Conservation (phyloP, 2,888 invertebrate species). For the Rhagonycha fulva region DNA sequence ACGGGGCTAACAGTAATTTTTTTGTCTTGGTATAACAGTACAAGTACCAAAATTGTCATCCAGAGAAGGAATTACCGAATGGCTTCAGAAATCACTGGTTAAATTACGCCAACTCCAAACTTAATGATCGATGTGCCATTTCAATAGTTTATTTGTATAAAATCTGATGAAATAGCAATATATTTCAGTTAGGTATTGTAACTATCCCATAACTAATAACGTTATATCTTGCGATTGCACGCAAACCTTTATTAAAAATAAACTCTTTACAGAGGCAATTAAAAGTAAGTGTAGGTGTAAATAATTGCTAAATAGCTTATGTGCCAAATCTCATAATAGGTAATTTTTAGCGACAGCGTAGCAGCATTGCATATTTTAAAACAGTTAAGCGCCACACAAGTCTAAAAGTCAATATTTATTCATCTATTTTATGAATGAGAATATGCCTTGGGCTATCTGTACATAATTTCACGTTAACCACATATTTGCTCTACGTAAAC, state of each 20-base stretch:
- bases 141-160: not conserved
- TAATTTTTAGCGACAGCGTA: not conserved
- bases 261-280: not conserved
- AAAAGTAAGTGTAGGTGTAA: not conserved
- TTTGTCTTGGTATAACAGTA: not conserved
- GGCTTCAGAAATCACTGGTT: no score
- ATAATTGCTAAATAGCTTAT: not conserved
- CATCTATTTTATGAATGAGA: not conserved
- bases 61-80: no score
- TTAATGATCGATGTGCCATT: not conserved
- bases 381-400: not conserved
- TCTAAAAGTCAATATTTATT: not conserved
- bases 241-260: not conserved
- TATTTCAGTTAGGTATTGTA: not conserved
- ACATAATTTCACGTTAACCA: not conserved
- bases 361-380: not conserved
- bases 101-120: not conserved
- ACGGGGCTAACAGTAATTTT: no score
- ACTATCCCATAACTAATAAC: not conserved
- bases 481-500: not conserved
- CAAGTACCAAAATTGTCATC: not conserved
- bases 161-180: not conserved
- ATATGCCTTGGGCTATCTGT: not conserved
- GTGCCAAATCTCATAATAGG: not conserved
- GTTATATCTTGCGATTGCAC: not conserved